A percentile compares a stretch with the other conserved stretches of the same genome.
phyloP scores from a whole-genome alignment of 2,888 invertebrate species.

The Phasia obesa region DNA sequence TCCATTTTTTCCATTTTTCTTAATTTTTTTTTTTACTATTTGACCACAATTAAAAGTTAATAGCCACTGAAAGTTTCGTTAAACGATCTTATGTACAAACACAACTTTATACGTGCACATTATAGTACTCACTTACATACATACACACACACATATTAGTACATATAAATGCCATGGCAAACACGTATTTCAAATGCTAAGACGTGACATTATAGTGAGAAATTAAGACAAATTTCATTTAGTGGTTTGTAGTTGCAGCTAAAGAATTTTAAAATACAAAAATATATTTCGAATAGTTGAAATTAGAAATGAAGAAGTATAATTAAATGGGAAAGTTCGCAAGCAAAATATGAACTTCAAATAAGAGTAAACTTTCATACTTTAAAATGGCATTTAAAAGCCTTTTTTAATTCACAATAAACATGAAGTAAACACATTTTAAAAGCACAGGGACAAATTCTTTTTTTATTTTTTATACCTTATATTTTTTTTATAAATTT shows the following conservation, averaged over 20 bases:
- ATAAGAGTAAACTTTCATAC: too few species aligned
- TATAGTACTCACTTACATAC: not conserved
- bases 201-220: slow-evolving; percentile 68
- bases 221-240: slow-evolving; percentile 68
- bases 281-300: not conserved
- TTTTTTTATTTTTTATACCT: too few species aligned
- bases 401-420: too few species aligned
- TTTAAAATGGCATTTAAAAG: too few species aligned
- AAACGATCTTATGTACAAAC: slow-evolving; percentile 39
- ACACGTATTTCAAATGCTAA: slow-evolving; percentile 67
- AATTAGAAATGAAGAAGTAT: not conserved
- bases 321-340: not conserved
- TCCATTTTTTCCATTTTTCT: slow-evolving; percentile 23
- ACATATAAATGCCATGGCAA: slow-evolving; percentile 17
- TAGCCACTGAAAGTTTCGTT: slow-evolving; percentile 67
- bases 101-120: not conserved
- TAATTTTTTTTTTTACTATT: slow-evolving; percentile 47
- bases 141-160: not conserved
- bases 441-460: too few species aligned
- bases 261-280: slow-evolving; percentile 37
- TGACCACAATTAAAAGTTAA: slow-evolving; percentile 72
- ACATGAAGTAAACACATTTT: too few species aligned
- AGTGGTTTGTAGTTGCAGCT: slow-evolving; percentile 10
- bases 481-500: too few species aligned
- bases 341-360: not conserved